Evolutionary conservation across 2,888 invertebrate genomes (phyloP).

Genomic region (Drymonia ruficornis): DNA sequence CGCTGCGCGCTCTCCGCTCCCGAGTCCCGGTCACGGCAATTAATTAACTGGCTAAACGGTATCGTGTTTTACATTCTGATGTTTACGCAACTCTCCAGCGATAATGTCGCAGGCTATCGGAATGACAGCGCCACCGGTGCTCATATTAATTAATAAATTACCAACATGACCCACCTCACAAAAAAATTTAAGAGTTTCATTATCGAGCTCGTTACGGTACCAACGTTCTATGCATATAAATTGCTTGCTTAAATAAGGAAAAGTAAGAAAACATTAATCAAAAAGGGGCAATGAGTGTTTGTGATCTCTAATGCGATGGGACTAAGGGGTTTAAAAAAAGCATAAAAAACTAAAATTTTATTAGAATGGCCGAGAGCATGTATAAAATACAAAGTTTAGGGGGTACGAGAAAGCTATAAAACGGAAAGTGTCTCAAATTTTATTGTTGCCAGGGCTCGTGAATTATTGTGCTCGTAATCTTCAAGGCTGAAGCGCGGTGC

Average conservation of each 20-base stretch:
- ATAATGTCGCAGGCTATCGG: constrained; percentile 74
- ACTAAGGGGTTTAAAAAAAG: constrained; percentile 5
- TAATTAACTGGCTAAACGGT: constrained; percentile 83
- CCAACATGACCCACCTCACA: constrained; percentile 72
- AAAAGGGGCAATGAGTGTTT: constrained; percentile 18
- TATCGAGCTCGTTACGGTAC: constrained; percentile 69
- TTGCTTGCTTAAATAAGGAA: constrained; percentile 71
- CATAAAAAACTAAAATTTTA: constrained; percentile 13
- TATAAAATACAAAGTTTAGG: constrained; percentile 30
- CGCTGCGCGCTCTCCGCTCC: constrained; percentile 55
- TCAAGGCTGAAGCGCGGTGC: constrained; percentile 38
- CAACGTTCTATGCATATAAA: constrained; percentile 73
- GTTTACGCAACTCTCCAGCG: constrained; percentile 80
- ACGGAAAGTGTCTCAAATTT: constrained; percentile 46
- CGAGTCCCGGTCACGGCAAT: constrained; percentile 73
- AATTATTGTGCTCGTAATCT: constrained; percentile 62
- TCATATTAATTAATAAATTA: constrained; percentile 80
- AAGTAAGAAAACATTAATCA: constrained; percentile 51
- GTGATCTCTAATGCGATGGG: background rate
- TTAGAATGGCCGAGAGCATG: constrained; percentile 10
- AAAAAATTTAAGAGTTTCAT: constrained; percentile 78
- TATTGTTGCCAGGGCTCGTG: constrained; percentile 57
- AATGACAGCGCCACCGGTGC: constrained; percentile 67
- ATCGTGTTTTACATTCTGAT: constrained; percentile 82
- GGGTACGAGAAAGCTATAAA: constrained; percentile 56